Conservation (phyloP, 2,797 vertebrate genomes). For the Xiphorhynchus erythropygius region DNA sequence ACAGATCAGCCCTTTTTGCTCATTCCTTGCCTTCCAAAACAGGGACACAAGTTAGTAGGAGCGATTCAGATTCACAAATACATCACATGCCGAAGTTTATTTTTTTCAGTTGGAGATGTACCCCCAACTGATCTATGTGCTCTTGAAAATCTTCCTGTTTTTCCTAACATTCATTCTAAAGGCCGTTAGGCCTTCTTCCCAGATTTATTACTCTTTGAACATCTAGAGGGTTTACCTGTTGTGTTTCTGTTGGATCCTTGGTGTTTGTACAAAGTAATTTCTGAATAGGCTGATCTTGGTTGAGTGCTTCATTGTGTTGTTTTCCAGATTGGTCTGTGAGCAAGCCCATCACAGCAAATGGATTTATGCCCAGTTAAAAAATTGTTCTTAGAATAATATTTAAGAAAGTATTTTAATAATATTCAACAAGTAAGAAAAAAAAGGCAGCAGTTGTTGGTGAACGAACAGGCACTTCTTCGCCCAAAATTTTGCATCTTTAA, state of each 20-base stretch:
- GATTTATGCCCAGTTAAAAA: neutral
- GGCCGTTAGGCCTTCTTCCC: neutral
- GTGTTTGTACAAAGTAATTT: neutral
- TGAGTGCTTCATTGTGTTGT: neutral
- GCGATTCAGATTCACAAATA: neutral
- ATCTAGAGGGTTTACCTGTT: neutral
- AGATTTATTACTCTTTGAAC: neutral
- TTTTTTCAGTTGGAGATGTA: neutral
- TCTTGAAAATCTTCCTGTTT: neutral
- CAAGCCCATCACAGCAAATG: neutral
- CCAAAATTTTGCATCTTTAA: neutral
- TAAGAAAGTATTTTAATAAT: neutral
- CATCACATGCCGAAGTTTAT: neutral
- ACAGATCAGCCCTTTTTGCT: neutral
- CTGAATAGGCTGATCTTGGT: neutral
- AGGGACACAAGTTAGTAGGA: neutral
- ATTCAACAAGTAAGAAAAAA: neutral
- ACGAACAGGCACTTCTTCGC: neutral
- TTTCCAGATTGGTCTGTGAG: neutral
- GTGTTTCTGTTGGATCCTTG: neutral
- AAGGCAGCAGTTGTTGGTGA: neutral
- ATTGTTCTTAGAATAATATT: neutral
- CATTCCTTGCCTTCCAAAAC: neutral
- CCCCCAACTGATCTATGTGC: neutral
- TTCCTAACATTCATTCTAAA: neutral